Percentiles rank a stretch among this genome's conserved stretches.
Evolutionary conservation across 2,797 vertebrate species (phyloP).

Genomic region (Spinus olivaceus): DNA sequence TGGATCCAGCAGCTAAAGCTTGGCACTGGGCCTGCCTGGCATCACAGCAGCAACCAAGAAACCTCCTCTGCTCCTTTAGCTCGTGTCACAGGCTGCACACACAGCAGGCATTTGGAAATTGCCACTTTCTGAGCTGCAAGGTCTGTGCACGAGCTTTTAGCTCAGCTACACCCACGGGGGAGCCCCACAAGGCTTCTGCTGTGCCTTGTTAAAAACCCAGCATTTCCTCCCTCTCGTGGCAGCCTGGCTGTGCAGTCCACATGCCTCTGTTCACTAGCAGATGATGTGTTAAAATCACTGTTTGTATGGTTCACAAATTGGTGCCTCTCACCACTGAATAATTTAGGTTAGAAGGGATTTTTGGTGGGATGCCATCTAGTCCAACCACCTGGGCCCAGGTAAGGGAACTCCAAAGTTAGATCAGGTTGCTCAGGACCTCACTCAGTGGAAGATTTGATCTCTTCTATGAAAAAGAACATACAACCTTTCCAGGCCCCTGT

Average conservation of each 20-base stretch:
- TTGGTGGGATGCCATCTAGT: neutral
- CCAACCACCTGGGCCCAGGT: neutral
- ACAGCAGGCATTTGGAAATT: neutral
- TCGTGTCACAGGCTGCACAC: neutral
- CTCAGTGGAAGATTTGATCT: neutral
- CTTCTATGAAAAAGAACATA: neutral
- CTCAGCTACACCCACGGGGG: neutral
- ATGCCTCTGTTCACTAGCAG: fast-evolving
- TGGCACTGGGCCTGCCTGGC: neutral
- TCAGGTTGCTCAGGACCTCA: neutral
- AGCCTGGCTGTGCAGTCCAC: neutral
- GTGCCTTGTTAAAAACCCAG: fast-evolving
- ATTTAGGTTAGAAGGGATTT: neutral
- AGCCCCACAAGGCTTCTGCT: neutral
- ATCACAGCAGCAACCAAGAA: neutral
- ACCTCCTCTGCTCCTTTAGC: neutral
- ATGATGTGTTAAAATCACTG: fast-evolving
- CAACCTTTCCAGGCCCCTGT: neutral
- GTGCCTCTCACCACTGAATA: neutral
- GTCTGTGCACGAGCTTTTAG: neutral
- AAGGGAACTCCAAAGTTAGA: neutral
- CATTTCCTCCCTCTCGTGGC: constrained; percentile 35
- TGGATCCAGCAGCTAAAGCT: neutral
- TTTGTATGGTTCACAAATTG: neutral
- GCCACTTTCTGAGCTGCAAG: fast-evolving